These are phyloP conservation scores for Folsomia manolachei DNA, from an alignment of 2,888 invertebrate genomes.

Conservation along the genomic window DNA sequence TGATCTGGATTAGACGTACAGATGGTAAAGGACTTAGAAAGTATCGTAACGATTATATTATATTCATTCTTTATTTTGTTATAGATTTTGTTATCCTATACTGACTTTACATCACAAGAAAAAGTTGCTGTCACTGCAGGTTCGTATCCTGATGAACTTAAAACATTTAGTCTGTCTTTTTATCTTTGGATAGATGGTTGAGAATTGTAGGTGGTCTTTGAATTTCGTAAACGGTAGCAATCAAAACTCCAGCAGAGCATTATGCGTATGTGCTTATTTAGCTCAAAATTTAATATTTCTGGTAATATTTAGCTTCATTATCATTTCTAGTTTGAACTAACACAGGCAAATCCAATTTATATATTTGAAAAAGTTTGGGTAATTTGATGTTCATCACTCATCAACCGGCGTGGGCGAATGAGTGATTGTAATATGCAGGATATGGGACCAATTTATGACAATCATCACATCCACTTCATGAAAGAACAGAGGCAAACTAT, in stretches of 20 bases:
- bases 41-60: too few relatives aligned
- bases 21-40: not conserved
- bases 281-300: not conserved
- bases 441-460: not conserved
- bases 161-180: not conserved
- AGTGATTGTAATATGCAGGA: not conserved
- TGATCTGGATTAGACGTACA: not conserved
- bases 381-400: not conserved
- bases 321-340: not conserved
- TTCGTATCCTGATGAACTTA: not conserved
- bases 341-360: not conserved
- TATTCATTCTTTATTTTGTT: not conserved
- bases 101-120: slow-evolving; percentile 1
- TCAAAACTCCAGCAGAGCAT: not conserved
- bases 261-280: too few relatives aligned
- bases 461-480: not conserved
- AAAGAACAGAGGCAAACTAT: not conserved
- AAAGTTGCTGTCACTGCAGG: not conserved
- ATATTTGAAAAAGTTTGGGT: not conserved
- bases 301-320: not conserved
- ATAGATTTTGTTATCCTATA: too few relatives aligned
- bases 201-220: slow-evolving; percentile 1
- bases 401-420: not conserved
- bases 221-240: not conserved
- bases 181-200: not conserved